These are phyloP conservation scores for Lomographa bimaculata DNA, from an alignment of 2,888 invertebrate genomes.

Conservation along the genomic window DNA sequence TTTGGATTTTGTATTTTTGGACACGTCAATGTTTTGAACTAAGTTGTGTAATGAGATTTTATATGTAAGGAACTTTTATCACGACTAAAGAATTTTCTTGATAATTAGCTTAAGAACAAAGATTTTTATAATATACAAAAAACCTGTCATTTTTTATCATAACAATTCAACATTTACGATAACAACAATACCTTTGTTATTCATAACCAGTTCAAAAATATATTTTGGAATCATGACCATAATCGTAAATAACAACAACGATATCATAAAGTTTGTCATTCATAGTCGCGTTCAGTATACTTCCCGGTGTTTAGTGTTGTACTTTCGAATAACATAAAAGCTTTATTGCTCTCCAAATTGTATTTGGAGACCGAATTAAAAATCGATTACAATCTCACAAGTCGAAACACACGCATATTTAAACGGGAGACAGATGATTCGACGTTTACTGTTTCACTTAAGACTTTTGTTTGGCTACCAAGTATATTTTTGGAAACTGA, in stretches of 20 bases:
- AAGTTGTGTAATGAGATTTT: too few relatives aligned
- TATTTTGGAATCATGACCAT: slow-evolving; percentile 22
- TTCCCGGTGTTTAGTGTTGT: slow-evolving; percentile 26
- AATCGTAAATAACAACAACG: slow-evolving; percentile 30
- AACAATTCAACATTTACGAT: slow-evolving; percentile 2
- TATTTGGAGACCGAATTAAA: slow-evolving; percentile 32
- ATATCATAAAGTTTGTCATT: slow-evolving; percentile 34
- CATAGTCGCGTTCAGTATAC: slow-evolving; percentile 26
- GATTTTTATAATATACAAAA: too few relatives aligned
- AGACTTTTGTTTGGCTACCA: neutral
- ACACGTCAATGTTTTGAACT: too few relatives aligned
- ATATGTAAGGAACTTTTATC: too few relatives aligned
- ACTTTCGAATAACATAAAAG: slow-evolving; percentile 22
- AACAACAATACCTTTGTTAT: slow-evolving; percentile 10
- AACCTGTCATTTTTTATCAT: too few relatives aligned
- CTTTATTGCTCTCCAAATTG: slow-evolving; percentile 25
- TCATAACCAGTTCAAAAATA: slow-evolving; percentile 15
- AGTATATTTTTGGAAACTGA: slow-evolving; percentile 1
- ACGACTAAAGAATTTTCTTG: too few relatives aligned
- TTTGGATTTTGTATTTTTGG: too few relatives aligned
- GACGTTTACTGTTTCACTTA: neutral
- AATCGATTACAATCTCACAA: slow-evolving; percentile 28
- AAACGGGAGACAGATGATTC: slow-evolving; percentile 2
- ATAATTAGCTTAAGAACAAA: too few relatives aligned
- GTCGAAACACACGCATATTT: slow-evolving; percentile 12